These are phyloP conservation scores for Octopus sinensis DNA, from an alignment of 1,140 invertebrate species.

Conservation along the genomic window DNA sequence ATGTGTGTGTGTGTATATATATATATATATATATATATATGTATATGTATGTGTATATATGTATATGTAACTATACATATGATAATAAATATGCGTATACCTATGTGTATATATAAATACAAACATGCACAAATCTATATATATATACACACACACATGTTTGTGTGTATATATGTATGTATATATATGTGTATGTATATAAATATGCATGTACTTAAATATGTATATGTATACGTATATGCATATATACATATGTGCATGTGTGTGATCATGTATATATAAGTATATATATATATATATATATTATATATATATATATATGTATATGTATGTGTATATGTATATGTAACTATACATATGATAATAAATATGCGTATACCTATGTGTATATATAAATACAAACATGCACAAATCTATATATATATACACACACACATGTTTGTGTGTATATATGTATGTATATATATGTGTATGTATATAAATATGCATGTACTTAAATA, in stretches of 20 bases:
- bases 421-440: neutral
- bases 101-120: too few relatives aligned
- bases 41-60: too few relatives aligned
- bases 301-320: neutral
- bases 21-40: too few relatives aligned
- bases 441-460: conserved; percentile 1
- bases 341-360: too few relatives aligned
- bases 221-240: conserved; percentile 8
- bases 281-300: neutral
- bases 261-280: neutral
- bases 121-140: neutral
- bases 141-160: neutral
- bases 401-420: neutral
- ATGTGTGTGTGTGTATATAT: too few relatives aligned
- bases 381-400: too few relatives aligned
- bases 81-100: too few relatives aligned
- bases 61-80: too few relatives aligned
- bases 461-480: conserved; percentile 12
- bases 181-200: conserved; percentile 13
- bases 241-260: neutral
- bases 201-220: neutral
- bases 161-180: neutral
- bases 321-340: too few relatives aligned
- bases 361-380: too few relatives aligned
- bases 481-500: neutral